Evolutionary conservation across 2,888 invertebrate genomes (phyloP).

Genomic region (Lasioglossum figueresi): DNA sequence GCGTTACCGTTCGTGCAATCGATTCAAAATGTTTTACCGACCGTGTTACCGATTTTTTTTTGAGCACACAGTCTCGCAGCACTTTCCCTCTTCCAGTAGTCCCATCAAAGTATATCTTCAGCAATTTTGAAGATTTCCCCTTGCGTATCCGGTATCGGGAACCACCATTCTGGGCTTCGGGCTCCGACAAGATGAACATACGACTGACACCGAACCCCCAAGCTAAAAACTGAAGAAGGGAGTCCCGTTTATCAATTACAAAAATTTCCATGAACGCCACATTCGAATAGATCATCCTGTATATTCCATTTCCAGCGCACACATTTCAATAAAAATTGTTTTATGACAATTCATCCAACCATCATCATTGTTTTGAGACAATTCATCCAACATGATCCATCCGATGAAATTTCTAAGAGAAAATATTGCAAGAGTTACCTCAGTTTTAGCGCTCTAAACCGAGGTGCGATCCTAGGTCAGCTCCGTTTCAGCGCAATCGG

Average conservation of each 20-base stretch:
- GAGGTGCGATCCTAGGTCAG: neutral
- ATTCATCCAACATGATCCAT: no score
- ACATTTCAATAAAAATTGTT: neutral
- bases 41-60: neutral
- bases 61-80: neutral
- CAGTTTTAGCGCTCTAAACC: neutral
- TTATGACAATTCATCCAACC: no score
- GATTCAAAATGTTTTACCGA: neutral
- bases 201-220: neutral
- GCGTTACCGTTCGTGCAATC: neutral
- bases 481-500: constrained; percentile 2
- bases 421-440: neutral
- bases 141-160: neutral
- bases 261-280: neutral
- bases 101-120: neutral
- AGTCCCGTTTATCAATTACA: neutral
- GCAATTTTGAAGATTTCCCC: neutral
- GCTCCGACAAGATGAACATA: neutral
- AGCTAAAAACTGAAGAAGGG: neutral
- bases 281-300: neutral
- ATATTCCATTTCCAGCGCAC: neutral
- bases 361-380: no score
- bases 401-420: neutral
- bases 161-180: no score
- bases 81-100: neutral